Conservation (phyloP, 1,140 invertebrate species). For the Drosophila biarmipes region DNA sequence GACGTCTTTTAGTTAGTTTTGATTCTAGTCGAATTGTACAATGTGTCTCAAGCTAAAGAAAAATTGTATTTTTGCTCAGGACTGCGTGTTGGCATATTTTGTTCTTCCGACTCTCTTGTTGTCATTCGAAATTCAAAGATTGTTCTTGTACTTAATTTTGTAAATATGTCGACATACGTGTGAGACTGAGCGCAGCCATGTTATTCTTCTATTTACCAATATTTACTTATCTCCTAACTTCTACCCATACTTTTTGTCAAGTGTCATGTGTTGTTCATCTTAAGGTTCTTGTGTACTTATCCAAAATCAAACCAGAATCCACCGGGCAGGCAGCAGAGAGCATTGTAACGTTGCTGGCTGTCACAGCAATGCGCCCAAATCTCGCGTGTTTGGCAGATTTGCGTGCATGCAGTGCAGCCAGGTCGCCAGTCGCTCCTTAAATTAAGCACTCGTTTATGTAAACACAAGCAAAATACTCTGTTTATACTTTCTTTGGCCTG, state of each 20-base stretch:
- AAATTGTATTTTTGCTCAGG: constrained; percentile 71
- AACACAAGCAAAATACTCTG: constrained; percentile 61
- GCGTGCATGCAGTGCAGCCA: constrained; percentile 60
- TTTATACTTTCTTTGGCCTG: constrained; percentile 48
- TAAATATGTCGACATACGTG: constrained; percentile 79
- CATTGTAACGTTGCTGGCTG: constrained; percentile 67
- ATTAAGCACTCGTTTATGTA: constrained; percentile 78
- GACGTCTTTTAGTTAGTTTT: constrained; percentile 53
- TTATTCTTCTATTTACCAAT: constrained; percentile 16
- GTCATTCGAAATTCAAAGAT: constrained; percentile 53
- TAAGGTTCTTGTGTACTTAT: constrained; percentile 39
- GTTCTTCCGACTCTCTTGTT: constrained; percentile 29
- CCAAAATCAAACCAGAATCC: background rate
- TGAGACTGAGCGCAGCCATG: constrained; percentile 60
- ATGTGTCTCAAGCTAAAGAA: constrained; percentile 30
- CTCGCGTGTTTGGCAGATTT: constrained; percentile 78
- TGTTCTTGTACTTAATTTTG: constrained; percentile 76
- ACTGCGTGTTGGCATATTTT: constrained; percentile 76
- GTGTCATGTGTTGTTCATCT: constrained; percentile 38
- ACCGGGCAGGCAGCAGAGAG: constrained; percentile 58
- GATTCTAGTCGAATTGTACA: constrained; percentile 60
- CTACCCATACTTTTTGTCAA: constrained; percentile 49
- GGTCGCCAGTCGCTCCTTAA: constrained; percentile 57
- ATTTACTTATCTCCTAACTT: constrained; percentile 38
- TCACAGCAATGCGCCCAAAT: constrained; percentile 63